Conservation (phyloP, 2,888 invertebrate genomes). For the Auanema freiburgensis region DNA sequence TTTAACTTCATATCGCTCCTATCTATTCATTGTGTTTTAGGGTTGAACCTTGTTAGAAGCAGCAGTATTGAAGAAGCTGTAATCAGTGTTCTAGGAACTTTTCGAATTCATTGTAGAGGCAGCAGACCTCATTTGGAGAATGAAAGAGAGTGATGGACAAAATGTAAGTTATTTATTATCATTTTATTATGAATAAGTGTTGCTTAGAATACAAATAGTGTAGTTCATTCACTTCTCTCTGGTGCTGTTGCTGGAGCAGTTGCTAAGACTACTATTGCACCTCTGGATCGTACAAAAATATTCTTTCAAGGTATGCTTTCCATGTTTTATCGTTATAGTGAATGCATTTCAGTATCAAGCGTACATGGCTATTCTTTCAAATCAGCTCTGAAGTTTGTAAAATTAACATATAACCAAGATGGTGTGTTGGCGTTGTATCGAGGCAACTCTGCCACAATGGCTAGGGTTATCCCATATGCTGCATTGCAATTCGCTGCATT, state of each 20-base stretch:
- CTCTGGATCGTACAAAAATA: constrained; percentile 94
- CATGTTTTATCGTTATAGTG: not conserved
- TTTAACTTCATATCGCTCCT: too few species aligned
- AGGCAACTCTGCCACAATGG: constrained; percentile 98
- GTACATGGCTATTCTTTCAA: constrained; percentile 67
- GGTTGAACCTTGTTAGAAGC: too few species aligned
- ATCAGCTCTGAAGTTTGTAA: constrained; percentile 68
- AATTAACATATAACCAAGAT: constrained; percentile 74
- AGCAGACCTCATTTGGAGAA: too few species aligned
- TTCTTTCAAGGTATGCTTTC: constrained; percentile 78
- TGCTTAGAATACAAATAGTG: constrained; percentile 25
- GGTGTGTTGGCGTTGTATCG: constrained; percentile 79
- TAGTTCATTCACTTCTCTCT: constrained; percentile 78
- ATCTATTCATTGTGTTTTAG: too few species aligned
- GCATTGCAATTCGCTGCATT: constrained; percentile 96
- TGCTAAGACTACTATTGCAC: constrained; percentile 94
- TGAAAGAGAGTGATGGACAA: too few species aligned
- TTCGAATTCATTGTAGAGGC: too few species aligned
- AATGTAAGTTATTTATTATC: too few species aligned
- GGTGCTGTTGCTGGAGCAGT: constrained; percentile 90
- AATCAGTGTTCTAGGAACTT: too few species aligned
- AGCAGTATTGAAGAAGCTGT: too few species aligned
- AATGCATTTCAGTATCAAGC: constrained; percentile 59
- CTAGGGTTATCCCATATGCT: constrained; percentile 91
- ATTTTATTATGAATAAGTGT: too few species aligned